Percentiles rank a stretch among this genome's conserved stretches.
Conservation (phyloP, 2,888 invertebrate species). For the Laspeyria flexula region DNA sequence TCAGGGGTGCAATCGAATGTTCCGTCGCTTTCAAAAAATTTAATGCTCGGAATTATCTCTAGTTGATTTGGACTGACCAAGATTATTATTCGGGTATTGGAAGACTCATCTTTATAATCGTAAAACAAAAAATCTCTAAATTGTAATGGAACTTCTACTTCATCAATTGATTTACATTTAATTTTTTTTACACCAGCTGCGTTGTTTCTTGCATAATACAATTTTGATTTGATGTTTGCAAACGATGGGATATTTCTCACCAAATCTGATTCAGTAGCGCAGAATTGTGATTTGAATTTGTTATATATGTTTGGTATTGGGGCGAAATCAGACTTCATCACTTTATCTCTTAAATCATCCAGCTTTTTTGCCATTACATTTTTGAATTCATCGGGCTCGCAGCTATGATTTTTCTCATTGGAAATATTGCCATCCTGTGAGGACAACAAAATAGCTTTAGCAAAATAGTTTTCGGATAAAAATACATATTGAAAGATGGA, state of each 20-base stretch:
- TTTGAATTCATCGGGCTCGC: slow-evolving; percentile 10
- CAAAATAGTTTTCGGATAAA: slow-evolving; percentile 9
- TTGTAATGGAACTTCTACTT: slow-evolving; percentile 12
- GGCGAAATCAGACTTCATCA: slow-evolving; percentile 13
- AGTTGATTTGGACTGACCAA: neutral
- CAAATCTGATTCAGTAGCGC: slow-evolving; percentile 9
- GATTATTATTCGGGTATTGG: slow-evolving; percentile 9
- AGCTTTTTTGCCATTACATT: slow-evolving; percentile 13
- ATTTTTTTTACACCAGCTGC: slow-evolving; percentile 16
- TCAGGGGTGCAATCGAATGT: slow-evolving; percentile 10
- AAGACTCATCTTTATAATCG: slow-evolving; percentile 9
- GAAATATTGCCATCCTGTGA: slow-evolving; percentile 12
- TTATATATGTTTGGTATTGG: slow-evolving; percentile 18
- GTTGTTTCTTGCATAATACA: slow-evolving; percentile 14
- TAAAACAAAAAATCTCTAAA: slow-evolving; percentile 11
- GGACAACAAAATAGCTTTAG: slow-evolving; percentile 13
- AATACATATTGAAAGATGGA: slow-evolving; percentile 11
- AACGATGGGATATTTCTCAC: slow-evolving; percentile 10
- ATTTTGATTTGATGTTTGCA: slow-evolving; percentile 10
- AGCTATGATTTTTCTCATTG: slow-evolving; percentile 16
- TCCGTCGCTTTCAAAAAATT: slow-evolving; percentile 3
- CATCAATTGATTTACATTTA: slow-evolving; percentile 8
- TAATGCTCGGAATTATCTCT: neutral
- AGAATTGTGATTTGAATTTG: slow-evolving; percentile 11
- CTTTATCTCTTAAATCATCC: slow-evolving; percentile 8